phyloP scores from a whole-genome alignment of 2,888 invertebrate genomes.

The Rhodophaea formosa region DNA sequence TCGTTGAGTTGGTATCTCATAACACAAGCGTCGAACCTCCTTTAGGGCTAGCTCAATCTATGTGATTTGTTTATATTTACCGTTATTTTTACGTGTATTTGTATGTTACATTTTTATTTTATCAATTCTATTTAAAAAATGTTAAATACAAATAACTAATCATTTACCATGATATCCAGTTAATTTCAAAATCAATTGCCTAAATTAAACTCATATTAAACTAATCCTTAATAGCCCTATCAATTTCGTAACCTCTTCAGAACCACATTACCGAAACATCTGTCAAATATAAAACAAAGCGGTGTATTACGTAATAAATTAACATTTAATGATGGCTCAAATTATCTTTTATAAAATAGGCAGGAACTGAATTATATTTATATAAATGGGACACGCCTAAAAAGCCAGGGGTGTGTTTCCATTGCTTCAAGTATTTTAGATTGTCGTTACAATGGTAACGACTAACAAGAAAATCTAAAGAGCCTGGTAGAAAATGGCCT shows the following conservation, averaged over 20 bases:
- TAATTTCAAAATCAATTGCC: not conserved
- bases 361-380: slow-evolving; percentile 54
- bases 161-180: not conserved
- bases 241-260: not conserved
- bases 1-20: too few species aligned
- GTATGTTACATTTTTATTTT: too few species aligned
- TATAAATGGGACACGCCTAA: slow-evolving; percentile 59
- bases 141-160: too few species aligned
- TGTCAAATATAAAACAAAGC: slow-evolving; percentile 34
- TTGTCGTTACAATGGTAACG: too few species aligned
- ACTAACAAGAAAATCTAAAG: too few species aligned
- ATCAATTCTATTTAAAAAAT: too few species aligned
- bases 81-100: too few species aligned
- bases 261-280: slow-evolving; percentile 28
- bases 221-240: not conserved
- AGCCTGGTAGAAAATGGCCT: too few species aligned
- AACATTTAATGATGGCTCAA: slow-evolving; percentile 56
- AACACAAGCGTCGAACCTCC: too few species aligned
- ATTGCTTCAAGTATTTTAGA: too few species aligned
- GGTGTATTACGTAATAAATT: slow-evolving; percentile 43
- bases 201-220: not conserved
- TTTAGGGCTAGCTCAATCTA: too few species aligned
- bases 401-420: slow-evolving; percentile 42
- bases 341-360: slow-evolving; percentile 54
- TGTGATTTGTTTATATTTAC: too few species aligned